Percentiles rank a stretch among this genome's conserved stretches.
phyloP scores from a whole-genome alignment of 2,797 vertebrate species.

The Apogon talboti region DNA sequence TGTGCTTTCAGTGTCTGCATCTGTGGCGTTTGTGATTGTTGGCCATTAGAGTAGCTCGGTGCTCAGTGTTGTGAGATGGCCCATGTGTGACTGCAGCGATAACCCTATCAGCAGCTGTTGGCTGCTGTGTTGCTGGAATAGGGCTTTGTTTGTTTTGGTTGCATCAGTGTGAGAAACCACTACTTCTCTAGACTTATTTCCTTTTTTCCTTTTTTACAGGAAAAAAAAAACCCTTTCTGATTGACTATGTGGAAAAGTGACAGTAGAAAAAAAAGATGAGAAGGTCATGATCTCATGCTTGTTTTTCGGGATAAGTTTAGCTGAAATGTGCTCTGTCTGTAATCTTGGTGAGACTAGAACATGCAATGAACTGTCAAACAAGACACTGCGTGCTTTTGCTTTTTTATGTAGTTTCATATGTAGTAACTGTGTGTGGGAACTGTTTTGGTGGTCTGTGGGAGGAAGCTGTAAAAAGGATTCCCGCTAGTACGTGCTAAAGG shows the following conservation, averaged over 20 bases:
- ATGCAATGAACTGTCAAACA: constrained; percentile 19
- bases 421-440: constrained; percentile 63
- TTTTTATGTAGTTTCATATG: constrained; percentile 36
- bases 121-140: constrained; percentile 47
- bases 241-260: no score
- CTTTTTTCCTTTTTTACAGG: constrained; percentile 30
- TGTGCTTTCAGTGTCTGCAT: neutral
- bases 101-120: constrained; percentile 63
- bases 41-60: constrained; percentile 15
- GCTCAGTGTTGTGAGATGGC: constrained; percentile 45
- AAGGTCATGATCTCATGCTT: constrained; percentile 34
- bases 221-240: constrained; percentile 25
- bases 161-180: constrained; percentile 67
- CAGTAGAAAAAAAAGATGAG: constrained; percentile 2
- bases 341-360: constrained; percentile 40
- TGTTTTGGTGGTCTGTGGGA: constrained; percentile 72
- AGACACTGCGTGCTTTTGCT: constrained; percentile 1
- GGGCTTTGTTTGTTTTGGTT: constrained; percentile 76
- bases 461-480: constrained; percentile 73
- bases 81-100: constrained; percentile 65
- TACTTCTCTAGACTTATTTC: constrained; percentile 42
- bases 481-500: constrained; percentile 64
- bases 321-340: constrained; percentile 41
- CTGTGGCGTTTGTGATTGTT: constrained; percentile 16
- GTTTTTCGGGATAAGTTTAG: constrained; percentile 49